Evolutionary conservation across 2,113 vertebrate genomes (phyloP).

Genomic region (Ictalurus punctatus): DNA sequence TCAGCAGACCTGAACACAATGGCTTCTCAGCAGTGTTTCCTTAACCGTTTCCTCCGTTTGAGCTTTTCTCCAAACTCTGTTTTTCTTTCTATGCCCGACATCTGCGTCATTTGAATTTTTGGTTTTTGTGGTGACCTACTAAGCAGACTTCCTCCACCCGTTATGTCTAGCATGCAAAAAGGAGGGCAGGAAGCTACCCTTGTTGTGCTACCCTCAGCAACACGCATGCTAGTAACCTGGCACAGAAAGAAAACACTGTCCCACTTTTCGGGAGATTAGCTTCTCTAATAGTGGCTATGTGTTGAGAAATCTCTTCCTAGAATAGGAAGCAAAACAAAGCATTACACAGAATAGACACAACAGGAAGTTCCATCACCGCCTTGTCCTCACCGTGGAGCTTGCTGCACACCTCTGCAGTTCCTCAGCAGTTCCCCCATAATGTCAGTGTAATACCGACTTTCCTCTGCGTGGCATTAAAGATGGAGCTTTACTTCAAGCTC

Average conservation of each 20-base stretch:
- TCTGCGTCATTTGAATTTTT: slow-evolving; percentile 26
- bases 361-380: slow-evolving; percentile 18
- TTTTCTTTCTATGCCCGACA: slow-evolving; percentile 20
- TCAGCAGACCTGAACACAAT: background rate
- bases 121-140: slow-evolving; percentile 34
- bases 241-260: background rate
- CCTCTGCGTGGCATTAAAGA: slow-evolving; percentile 27
- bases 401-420: background rate
- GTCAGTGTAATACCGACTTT: background rate
- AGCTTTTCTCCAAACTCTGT: slow-evolving; percentile 14
- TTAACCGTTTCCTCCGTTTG: slow-evolving; percentile 11
- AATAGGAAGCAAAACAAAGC: slow-evolving; percentile 9
- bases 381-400: background rate
- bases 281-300: background rate
- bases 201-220: slow-evolving; percentile 17
- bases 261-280: background rate
- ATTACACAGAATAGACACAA: slow-evolving; percentile 9
- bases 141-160: slow-evolving; percentile 35
- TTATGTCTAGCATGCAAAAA: slow-evolving; percentile 11
- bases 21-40: background rate
- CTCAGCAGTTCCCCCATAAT: background rate
- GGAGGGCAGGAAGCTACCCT: background rate
- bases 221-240: background rate
- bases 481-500: background rate
- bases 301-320: background rate